Percentiles rank a stretch among this genome's conserved stretches.
phyloP scores from a whole-genome alignment of 2,888 invertebrate genomes.

The Brenthis ino region DNA sequence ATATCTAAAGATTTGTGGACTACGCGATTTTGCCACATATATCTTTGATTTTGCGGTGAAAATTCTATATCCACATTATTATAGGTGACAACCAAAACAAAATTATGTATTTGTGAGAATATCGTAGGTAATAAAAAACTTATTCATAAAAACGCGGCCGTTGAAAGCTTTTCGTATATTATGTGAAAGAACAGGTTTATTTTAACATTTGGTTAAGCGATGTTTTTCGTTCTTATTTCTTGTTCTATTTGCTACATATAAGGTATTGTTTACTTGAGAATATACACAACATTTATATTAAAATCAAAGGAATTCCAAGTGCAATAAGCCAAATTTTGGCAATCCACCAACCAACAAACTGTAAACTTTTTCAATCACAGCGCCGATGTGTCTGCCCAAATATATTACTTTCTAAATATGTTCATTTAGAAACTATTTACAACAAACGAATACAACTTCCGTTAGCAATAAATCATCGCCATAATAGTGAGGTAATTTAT shows the following conservation, averaged over 20 bases:
- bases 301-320: background rate
- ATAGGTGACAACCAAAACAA: slow-evolving; percentile 9
- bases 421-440: slow-evolving; percentile 10
- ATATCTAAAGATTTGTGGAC: slow-evolving; percentile 2
- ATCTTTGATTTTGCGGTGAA: slow-evolving; percentile 22
- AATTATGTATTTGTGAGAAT: slow-evolving; percentile 18
- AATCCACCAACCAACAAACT: background rate
- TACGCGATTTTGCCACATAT: slow-evolving; percentile 31
- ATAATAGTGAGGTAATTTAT: no score
- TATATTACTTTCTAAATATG: background rate
- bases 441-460: background rate
- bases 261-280: background rate
- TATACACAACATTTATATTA: background rate
- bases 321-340: slow-evolving; percentile 12
- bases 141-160: slow-evolving; percentile 28
- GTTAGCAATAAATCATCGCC: slow-evolving; percentile 1
- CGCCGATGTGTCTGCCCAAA: slow-evolving; percentile 16
- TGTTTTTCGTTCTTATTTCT: background rate
- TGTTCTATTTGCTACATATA: background rate
- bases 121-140: background rate
- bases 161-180: slow-evolving; percentile 27
- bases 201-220: background rate
- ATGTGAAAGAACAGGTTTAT: background rate
- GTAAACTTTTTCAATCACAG: slow-evolving; percentile 10
- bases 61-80: slow-evolving; percentile 16